These are phyloP conservation scores for Campoletis sonorensis DNA, from an alignment of 1,140 invertebrate genomes.

Conservation along the genomic window DNA sequence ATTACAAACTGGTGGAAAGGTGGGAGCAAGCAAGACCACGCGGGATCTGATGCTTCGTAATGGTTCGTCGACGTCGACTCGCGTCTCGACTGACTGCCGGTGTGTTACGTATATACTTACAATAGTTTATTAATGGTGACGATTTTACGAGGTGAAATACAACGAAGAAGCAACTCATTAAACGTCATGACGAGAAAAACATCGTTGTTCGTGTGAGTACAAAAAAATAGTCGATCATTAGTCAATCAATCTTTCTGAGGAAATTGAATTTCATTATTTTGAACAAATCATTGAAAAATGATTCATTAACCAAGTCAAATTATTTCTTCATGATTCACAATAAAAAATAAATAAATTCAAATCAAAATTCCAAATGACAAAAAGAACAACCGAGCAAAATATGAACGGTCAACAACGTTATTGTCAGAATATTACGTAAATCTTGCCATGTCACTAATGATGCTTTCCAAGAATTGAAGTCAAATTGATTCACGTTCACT, in stretches of 20 bases:
- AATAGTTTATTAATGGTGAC: conserved; percentile 5
- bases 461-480: too few relatives aligned
- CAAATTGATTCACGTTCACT: too few relatives aligned
- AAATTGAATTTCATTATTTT: background rate
- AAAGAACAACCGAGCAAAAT: too few relatives aligned
- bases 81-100: conserved; percentile 50
- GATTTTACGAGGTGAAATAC: background rate
- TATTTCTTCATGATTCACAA: background rate
- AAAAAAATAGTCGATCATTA: background rate
- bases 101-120: conserved; percentile 32
- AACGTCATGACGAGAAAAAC: background rate
- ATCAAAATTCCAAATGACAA: too few relatives aligned
- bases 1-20: conserved; percentile 38
- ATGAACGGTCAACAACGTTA: background rate
- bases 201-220: background rate
- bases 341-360: background rate
- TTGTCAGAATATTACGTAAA: too few relatives aligned
- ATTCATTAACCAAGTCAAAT: background rate
- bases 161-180: background rate
- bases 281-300: background rate
- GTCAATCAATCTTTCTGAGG: too few relatives aligned
- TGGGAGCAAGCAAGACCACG: conserved; percentile 58
- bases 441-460: too few relatives aligned
- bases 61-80: conserved; percentile 62
- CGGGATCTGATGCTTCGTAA: conserved; percentile 60